Evolutionary conservation across 92 coral and sea anemone genomes (phyloP), one percentile per base, ranked within the genome.

Genomic region (Actinostola sp.): DNA sequence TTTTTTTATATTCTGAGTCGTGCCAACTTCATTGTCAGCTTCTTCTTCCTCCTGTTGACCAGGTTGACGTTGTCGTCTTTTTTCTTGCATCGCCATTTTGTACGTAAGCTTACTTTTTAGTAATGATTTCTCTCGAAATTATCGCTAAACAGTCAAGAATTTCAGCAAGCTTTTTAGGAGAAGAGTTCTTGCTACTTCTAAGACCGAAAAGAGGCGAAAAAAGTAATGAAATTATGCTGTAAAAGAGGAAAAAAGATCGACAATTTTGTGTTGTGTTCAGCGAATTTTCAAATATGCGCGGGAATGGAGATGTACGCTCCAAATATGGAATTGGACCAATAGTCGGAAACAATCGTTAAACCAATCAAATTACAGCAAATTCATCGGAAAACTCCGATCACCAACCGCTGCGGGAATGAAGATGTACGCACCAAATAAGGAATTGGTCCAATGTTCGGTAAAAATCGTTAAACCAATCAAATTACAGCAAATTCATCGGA

Each of bases 71-170:
- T 88, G 90, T 76, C 84, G 86, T 84, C 85, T 86, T 66, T 86
- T 90, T 35, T 89, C 86, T 72, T 89, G 96, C 74, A 79, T 73
- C 81, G 89, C 85, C 89, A 84, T 84, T 55, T 84, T 71, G 13
- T n/a, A n/a, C n/a, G n/a, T n/a, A n/a, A n/a, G n/a, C n/a, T 45
- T 44, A 30, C 23, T 32, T 23, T 64, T 31, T 64, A 38, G 36
- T 12, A 64, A 45, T 15, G 19, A 3, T 66, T 28, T 19, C 19
- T 19, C 43, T 42, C 20, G 15, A 34, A 46, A 66, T 29, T 20
- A 29, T 25, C 16, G 53, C n/a, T 12, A 44, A 44, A 66, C n/a
- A 11, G 16, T 14, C 52, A 21, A 4, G 19, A 46, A 46, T 6
- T 46, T 19, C 10, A 31, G n/a, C 30, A 33, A 8, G 19, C 44